phyloP scores from a whole-genome alignment of 2,888 invertebrate species.

The Thelaira solivaga region DNA sequence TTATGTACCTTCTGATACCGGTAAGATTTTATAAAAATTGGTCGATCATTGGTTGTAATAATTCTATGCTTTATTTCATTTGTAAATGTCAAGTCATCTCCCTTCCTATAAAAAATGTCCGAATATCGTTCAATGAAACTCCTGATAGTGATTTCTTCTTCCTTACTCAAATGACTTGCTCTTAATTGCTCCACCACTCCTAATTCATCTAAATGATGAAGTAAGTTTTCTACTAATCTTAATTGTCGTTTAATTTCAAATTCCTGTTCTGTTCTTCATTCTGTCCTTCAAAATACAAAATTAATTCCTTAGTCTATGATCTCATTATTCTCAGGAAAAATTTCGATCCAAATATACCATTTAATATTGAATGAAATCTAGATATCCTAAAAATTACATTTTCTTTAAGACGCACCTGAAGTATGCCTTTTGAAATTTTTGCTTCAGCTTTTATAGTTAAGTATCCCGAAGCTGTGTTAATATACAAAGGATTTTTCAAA shows the following conservation, averaged over 20 bases:
- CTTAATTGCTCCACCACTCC: not conserved
- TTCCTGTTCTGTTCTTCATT: too few species aligned
- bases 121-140: too few species aligned
- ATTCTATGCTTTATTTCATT: not conserved
- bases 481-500: not conserved
- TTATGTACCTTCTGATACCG: not conserved
- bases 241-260: too few species aligned
- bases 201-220: too few species aligned
- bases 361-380: not conserved
- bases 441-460: too few species aligned
- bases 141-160: not conserved
- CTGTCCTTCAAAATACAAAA: not conserved
- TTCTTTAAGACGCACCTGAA: too few species aligned
- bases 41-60: not conserved
- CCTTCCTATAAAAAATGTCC: not conserved
- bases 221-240: not conserved
- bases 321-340: not conserved
- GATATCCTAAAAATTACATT: not conserved
- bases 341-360: not conserved
- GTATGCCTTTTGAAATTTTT: too few species aligned
- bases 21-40: not conserved
- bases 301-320: not conserved
- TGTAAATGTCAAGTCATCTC: not conserved
- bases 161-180: not conserved
- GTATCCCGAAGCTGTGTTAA: not conserved